These are phyloP conservation scores for Gopherus flavomarginatus DNA, from an alignment of 2,113 vertebrate genomes.

Conservation along the genomic window DNA sequence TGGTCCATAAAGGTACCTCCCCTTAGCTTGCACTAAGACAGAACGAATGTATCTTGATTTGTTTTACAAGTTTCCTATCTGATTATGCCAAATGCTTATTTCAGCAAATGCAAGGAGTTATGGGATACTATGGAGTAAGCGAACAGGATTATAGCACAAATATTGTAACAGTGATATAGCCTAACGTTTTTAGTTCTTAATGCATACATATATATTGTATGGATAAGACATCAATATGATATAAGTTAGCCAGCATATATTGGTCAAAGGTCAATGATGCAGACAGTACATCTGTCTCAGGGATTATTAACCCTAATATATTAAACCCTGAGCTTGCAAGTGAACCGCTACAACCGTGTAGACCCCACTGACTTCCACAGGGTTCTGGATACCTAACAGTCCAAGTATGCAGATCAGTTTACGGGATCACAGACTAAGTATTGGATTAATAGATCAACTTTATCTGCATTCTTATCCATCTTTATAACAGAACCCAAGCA, in stretches of 20 bases:
- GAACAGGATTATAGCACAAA: neutral
- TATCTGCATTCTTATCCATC: rapidly evolving
- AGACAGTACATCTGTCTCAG: neutral
- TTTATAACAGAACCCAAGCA: neutral
- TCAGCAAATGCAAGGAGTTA: neutral
- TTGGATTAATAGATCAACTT: neutral
- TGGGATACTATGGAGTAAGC: neutral
- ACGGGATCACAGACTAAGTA: neutral
- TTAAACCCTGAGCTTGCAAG: neutral
- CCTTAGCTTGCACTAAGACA: neutral
- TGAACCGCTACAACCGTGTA: neutral
- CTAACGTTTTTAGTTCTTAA: neutral
- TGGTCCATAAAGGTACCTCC: neutral
- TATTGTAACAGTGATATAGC: too few relatives aligned
- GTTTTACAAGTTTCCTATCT: neutral
- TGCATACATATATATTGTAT: neutral
- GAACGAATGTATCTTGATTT: neutral
- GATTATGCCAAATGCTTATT: neutral
- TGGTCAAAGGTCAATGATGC: constrained; percentile 6
- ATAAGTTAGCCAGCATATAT: neutral
- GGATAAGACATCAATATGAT: neutral
- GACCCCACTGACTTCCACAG: neutral
- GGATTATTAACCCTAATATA: neutral
- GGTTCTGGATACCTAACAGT: neutral
- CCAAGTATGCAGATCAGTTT: neutral